Conservation (phyloP, 2,113 vertebrate genomes). For the Rana temporaria region DNA sequence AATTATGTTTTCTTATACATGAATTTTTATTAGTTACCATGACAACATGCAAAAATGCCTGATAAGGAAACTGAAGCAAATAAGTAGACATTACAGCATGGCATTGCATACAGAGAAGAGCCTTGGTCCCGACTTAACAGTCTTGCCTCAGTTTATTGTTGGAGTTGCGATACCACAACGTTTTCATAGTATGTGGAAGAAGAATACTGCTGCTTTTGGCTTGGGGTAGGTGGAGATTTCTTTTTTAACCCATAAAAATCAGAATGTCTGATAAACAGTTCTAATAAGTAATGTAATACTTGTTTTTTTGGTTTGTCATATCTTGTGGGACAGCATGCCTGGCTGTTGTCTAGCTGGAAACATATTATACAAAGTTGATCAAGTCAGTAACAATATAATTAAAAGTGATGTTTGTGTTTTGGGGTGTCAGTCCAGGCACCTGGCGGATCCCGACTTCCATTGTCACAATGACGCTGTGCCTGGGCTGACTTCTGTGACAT, state of each 20-base stretch:
- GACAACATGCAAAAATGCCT: constrained; percentile 70
- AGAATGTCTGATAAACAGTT: constrained; percentile 17
- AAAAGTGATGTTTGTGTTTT: too few relatives aligned
- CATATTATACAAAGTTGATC: too few relatives aligned
- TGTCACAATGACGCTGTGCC: too few relatives aligned
- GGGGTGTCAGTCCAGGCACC: too few relatives aligned
- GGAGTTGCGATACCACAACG: background rate
- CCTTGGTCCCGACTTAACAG: constrained; percentile 26
- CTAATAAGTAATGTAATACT: constrained; percentile 6
- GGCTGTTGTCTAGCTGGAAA: too few relatives aligned
- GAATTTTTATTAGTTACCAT: constrained; percentile 75
- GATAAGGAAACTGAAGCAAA: constrained; percentile 65
- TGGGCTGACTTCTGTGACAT: too few relatives aligned
- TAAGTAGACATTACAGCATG: constrained; percentile 43
- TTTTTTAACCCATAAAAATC: too few relatives aligned
- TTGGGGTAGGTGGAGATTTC: background rate
- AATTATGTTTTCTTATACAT: constrained; percentile 50
- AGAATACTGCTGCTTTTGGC: background rate
- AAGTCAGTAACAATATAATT: too few relatives aligned
- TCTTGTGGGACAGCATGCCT: too few relatives aligned
- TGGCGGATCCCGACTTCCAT: too few relatives aligned
- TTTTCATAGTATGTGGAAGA: background rate
- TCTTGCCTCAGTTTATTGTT: constrained; percentile 40
- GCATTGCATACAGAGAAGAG: constrained; percentile 52
- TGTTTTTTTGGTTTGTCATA: background rate